A percentile compares a stretch with the other conserved stretches of the same genome.
Evolutionary conservation across 2,888 invertebrate genomes (phyloP).

Genomic region (Chrysolina haemoptera): DNA sequence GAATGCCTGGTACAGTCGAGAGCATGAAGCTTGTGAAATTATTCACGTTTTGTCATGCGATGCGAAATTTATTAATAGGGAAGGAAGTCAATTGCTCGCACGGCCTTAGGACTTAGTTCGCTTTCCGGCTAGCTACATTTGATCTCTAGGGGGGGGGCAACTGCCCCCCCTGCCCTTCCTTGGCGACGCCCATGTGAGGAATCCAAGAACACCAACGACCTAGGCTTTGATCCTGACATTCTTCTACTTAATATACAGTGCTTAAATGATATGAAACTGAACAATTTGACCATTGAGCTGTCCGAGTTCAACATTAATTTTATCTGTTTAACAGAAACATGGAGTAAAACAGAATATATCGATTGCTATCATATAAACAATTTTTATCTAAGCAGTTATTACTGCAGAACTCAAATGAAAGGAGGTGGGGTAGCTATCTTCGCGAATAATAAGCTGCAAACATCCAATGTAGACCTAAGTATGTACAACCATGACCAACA

Average conservation of each 20-base stretch:
- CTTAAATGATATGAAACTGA: conserved; percentile 4
- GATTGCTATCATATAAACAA: conserved; percentile 1
- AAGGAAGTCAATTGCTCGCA: too few species aligned
- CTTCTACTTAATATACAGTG: conserved; percentile 13
- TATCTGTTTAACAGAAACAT: conserved; percentile 17
- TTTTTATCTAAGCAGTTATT: conserved; percentile 23
- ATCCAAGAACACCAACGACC: neutral
- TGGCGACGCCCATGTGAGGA: too few species aligned
- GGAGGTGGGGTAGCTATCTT: conserved; percentile 24
- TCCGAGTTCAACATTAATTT: conserved; percentile 15
- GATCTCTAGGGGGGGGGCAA: too few species aligned
- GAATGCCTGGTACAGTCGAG: too few species aligned
- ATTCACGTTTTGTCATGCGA: too few species aligned
- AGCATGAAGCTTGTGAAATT: too few species aligned
- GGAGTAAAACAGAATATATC: conserved; percentile 21
- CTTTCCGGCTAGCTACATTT: too few species aligned
- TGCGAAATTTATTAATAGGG: too few species aligned
- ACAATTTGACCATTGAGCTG: conserved; percentile 8
- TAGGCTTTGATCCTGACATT: conserved; percentile 17
- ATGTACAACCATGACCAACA: too few species aligned
- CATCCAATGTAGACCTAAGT: too few species aligned
- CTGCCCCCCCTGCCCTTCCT: too few species aligned
- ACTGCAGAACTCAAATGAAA: conserved; percentile 19
- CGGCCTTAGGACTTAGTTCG: too few species aligned
- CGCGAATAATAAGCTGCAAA: neutral